phyloP scores from a whole-genome alignment of 2,888 invertebrate genomes.

The Epirrhoe alternata region DNA sequence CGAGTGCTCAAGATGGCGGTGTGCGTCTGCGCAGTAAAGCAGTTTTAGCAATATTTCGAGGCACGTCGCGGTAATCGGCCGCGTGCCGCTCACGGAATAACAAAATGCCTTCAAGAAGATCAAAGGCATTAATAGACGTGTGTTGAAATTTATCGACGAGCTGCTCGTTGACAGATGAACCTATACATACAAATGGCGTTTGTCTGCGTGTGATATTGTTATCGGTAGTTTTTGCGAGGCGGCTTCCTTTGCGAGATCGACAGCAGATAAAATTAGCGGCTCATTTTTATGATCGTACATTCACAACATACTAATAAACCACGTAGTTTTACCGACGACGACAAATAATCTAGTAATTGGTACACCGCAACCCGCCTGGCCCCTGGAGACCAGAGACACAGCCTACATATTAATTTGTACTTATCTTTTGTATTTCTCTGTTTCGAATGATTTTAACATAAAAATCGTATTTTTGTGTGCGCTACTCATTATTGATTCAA shows the following conservation, averaged over 20 bases:
- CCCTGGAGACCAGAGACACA: slow-evolving; percentile 57
- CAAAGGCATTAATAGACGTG: slow-evolving; percentile 82
- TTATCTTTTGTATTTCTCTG: slow-evolving; percentile 56
- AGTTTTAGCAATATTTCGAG: slow-evolving; percentile 72
- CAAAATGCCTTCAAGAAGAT: slow-evolving; percentile 76
- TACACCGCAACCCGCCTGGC: slow-evolving; percentile 34
- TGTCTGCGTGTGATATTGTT: slow-evolving; percentile 41
- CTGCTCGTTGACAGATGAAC: slow-evolving; percentile 70
- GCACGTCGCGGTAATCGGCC: slow-evolving; percentile 80
- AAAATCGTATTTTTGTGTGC: slow-evolving; percentile 45
- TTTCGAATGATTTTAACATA: slow-evolving; percentile 55
- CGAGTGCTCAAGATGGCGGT: slow-evolving; percentile 56
- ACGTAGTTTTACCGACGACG: slow-evolving; percentile 4
- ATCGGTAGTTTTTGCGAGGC: slow-evolving; percentile 46
- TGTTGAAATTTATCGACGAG: slow-evolving; percentile 79
- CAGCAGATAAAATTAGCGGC: slow-evolving; percentile 43
- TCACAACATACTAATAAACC: slow-evolving; percentile 38
- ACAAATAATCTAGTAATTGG: slow-evolving; percentile 27
- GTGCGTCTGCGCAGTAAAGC: slow-evolving; percentile 54
- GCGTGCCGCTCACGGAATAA: slow-evolving; percentile 74
- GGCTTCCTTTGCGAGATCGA: slow-evolving; percentile 44
- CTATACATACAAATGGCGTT: slow-evolving; percentile 59
- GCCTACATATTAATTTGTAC: slow-evolving; percentile 62
- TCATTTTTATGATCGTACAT: slow-evolving; percentile 38
- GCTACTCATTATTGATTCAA: slow-evolving; percentile 33